A percentile compares a stretch with the other conserved stretches of the same genome.
phyloP scores from a whole-genome alignment of 2,797 vertebrate genomes.

The Acrossocheilus fasciatus region DNA sequence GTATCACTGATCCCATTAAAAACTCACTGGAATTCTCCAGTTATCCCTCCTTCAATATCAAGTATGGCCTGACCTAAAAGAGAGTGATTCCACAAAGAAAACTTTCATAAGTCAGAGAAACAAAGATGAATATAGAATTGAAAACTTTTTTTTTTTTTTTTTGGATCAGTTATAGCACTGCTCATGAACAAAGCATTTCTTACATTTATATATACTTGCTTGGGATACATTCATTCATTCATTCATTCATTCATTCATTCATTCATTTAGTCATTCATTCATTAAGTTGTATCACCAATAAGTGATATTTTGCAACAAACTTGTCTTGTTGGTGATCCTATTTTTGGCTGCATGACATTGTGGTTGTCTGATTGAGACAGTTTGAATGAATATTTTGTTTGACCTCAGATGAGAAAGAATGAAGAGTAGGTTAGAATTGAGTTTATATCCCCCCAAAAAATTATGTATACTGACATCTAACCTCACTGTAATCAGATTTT shows the following conservation, averaged over 20 bases:
- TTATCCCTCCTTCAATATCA: neutral
- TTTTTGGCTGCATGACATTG: slow-evolving; percentile 48
- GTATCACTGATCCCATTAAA: neutral
- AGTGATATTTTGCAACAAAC: slow-evolving; percentile 13
- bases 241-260: neutral
- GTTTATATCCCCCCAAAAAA: slow-evolving; percentile 42
- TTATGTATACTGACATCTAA: slow-evolving; percentile 36
- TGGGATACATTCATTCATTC: neutral
- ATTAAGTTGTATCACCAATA: neutral
- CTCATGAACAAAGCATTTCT: neutral
- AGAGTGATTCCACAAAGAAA: neutral
- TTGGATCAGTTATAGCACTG: neutral
- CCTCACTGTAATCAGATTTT: slow-evolving; percentile 47
- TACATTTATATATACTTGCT: neutral
- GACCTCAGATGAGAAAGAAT: slow-evolving; percentile 71
- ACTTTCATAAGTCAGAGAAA: neutral
- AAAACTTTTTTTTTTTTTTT: too few species aligned
- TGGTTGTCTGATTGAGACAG: slow-evolving; percentile 68
- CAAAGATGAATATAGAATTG: too few species aligned
- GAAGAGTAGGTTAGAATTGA: slow-evolving; percentile 54
- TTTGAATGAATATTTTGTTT: slow-evolving; percentile 61
- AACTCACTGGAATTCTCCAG: neutral
- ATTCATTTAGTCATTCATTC: neutral
- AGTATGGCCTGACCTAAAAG: neutral
- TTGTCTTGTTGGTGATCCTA: slow-evolving; percentile 24